Conservation (phyloP, 2,888 invertebrate species). For the Gari tellinella region DNA sequence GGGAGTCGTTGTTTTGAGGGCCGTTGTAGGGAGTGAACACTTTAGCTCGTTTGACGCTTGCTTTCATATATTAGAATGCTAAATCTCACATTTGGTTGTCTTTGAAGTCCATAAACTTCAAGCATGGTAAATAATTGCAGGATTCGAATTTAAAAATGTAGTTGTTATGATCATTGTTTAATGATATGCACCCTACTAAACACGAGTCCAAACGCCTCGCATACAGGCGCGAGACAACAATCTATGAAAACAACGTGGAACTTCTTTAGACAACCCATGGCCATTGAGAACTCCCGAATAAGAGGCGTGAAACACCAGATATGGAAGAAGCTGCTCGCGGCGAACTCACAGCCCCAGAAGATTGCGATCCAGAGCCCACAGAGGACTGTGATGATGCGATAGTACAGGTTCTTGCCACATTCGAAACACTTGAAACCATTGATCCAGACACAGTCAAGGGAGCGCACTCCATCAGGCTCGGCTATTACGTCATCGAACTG, state of each 20-base stretch:
- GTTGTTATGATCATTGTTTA: neutral
- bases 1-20: too few relatives aligned
- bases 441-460: constrained; percentile 90
- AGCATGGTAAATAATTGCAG: too few relatives aligned
- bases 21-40: too few relatives aligned
- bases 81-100: too few relatives aligned
- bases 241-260: constrained; percentile 86
- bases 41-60: too few relatives aligned
- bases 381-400: constrained; percentile 88
- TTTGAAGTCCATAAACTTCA: too few relatives aligned
- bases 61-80: too few relatives aligned
- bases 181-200: constrained; percentile 16
- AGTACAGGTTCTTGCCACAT: constrained; percentile 88
- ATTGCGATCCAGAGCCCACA: constrained; percentile 89
- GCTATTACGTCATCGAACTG: constrained; percentile 72
- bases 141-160: neutral
- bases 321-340: constrained; percentile 87
- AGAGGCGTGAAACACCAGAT: constrained; percentile 90
- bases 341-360: constrained; percentile 84
- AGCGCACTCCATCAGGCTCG: constrained; percentile 69
- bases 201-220: constrained; percentile 85
- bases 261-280: constrained; percentile 73
- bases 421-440: constrained; percentile 88
- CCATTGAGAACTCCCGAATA: constrained; percentile 88
- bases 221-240: constrained; percentile 87